Evolutionary conservation across 2,888 invertebrate species (phyloP), one percentile per base, ranked within the genome.

Genomic region (Neoascia interrupta): DNA sequence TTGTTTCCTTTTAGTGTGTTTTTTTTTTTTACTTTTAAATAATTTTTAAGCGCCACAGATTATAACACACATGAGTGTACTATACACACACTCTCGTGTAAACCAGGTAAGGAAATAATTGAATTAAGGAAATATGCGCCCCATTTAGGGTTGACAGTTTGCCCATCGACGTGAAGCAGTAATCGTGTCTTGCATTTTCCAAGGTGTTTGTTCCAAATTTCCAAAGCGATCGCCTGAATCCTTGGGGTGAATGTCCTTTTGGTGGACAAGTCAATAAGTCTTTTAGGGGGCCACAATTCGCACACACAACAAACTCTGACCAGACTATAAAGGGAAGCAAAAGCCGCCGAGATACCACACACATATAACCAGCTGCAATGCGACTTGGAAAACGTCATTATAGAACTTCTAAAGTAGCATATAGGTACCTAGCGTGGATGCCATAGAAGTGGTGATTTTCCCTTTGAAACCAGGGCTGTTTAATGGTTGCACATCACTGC

Each of bases 381-480:
- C 23, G 51, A 58, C 58, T 63, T 69, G 63, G 56, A 58, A 75
- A 69, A 69, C 58, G 53, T 70, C 63, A 69, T 64, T 63, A n/a
- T n/a, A 56, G 51, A 76, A 63, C 61, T 63, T 63, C 56, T 19
- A 37, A 53, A 69, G 63, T 45, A 58, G 41, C 45, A 23, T 15
- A 36, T 11, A 11, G 36, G 26, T 26, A 26, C 4, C 31, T 1
- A 39, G 11, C 43, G 18, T 45, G 69, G 75, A 76, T 76, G 58
- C 75, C 75, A 76, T 76, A 76, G 41, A 76, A 76, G 64, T 76
- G 75, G 70, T 76, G 56, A n/a, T n/a, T 47, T 69, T 41, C 41
- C 36, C 47, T 26, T 28, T 8, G 3, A 21, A 64, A 51, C 54
- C n/a, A 61, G 13, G 19, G 45, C 58, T 31, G 51, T 76, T 63